Base-by-base conservation (phyloP, 2,113 vertebrate genomes). In the Pteruthius melanotis region DNA sequence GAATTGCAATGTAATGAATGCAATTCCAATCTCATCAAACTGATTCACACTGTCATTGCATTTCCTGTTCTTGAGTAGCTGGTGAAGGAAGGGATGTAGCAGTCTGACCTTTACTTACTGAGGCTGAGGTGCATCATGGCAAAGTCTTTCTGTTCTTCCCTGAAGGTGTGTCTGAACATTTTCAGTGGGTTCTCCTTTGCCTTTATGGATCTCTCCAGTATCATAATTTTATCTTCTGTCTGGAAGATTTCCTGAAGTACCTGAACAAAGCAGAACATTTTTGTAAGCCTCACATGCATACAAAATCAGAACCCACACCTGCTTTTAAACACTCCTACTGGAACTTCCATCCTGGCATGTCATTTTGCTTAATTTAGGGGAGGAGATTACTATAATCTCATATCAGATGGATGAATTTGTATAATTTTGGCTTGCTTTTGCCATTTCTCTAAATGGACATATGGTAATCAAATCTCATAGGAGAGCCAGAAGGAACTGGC, bases 201-300 rank as follows among this genome's bases (percentile, higher is more conserved):
- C 92, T 88, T 60, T 52, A 98, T 97, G 71, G 98, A 95, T 57
- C 90, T 96, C 75, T 98, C 97, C 81, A 98, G 83, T 60, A 97
- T 90, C 94, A 78, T 47, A 45, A 98, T 96, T 31, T 96, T 97
- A 47, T 97, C 96, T 95, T 98, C 97, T 6, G 97, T 97, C 97
- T 98, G 98, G 68, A 98, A 97, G 93, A 97, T 97, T 94, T 98
- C 97, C 79, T 98, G 98, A 76, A 97, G 89, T 3, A 96, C 95
- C 98, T 98, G 94, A 8, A 39, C 54, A 84, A 74, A 93, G 52
- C 22, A 87, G 76, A 93, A 54, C 0, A 1, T 13, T 60, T 91
- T 30, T 56, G 31, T 75, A 75, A 85, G 61, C 31, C 28, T 78
- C 11, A 4, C 1, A 3, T 45, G 56, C 18, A 13, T 10, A 52